Conservation (phyloP, 2,888 invertebrate species). For the Muschampia plurimacula region DNA sequence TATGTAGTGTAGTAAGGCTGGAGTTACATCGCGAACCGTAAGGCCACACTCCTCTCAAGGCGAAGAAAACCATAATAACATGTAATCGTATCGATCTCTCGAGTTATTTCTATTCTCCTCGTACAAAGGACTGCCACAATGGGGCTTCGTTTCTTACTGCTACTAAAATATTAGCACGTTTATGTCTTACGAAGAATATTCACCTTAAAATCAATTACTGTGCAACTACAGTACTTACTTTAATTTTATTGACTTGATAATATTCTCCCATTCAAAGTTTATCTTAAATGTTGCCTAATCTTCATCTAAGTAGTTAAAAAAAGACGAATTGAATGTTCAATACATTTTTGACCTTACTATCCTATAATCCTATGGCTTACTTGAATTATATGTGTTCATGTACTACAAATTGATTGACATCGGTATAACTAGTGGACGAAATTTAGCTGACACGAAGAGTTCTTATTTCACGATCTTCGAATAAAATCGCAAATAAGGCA, state of each 20-base stretch:
- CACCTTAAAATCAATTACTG: slow-evolving; percentile 17
- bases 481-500: too few species aligned
- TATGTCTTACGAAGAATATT: slow-evolving; percentile 11
- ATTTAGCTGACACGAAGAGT: too few species aligned
- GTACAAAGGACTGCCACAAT: slow-evolving; percentile 25
- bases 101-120: slow-evolving; percentile 35
- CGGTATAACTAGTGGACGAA: too few species aligned
- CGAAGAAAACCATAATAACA: slow-evolving; percentile 34
- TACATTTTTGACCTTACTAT: too few species aligned
- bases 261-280: background rate
- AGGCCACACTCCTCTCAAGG: slow-evolving; percentile 24
- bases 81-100: slow-evolving; percentile 34
- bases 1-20: background rate
- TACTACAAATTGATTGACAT: too few species aligned
- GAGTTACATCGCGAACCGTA: slow-evolving; percentile 23
- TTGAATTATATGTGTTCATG: too few species aligned
- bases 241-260: background rate
- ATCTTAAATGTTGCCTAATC: background rate
- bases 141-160: slow-evolving; percentile 36
- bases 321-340: too few species aligned
- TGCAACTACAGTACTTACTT: background rate
- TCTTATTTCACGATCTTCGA: too few species aligned
- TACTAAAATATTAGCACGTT: slow-evolving; percentile 19
- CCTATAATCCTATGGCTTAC: too few species aligned
- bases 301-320: too few species aligned